These are phyloP conservation scores for Agonopterix alstromeriana DNA, from an alignment of 2,888 invertebrate genomes.

Conservation along the genomic window DNA sequence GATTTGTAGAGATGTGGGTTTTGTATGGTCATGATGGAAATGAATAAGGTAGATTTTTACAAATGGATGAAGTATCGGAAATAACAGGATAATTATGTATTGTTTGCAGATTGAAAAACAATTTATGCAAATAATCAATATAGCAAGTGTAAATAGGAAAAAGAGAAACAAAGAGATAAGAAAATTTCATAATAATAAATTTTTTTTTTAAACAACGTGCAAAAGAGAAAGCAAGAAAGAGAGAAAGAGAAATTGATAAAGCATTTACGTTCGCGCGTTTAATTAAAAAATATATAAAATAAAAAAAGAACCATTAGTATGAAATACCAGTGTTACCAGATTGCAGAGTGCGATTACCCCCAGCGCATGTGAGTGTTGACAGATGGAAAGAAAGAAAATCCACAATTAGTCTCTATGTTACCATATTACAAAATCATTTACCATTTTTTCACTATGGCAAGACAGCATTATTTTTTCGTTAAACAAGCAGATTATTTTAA, in stretches of 20 bases:
- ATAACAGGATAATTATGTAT: too few species aligned
- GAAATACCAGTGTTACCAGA: constrained; percentile 72
- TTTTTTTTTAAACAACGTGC: background rate
- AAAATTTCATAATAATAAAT: background rate
- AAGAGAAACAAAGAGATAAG: background rate
- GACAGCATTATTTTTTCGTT: constrained; percentile 44
- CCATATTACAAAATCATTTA: background rate
- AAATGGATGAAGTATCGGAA: too few species aligned
- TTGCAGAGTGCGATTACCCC: constrained; percentile 74
- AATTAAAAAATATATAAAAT: constrained; percentile 15
- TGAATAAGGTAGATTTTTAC: too few species aligned
- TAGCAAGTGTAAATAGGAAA: too few species aligned
- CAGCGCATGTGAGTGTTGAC: constrained; percentile 66
- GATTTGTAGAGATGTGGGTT: background rate
- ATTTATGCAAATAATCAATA: too few species aligned
- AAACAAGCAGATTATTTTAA: constrained; percentile 21
- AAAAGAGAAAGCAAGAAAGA: constrained; percentile 14
- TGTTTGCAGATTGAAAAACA: too few species aligned
- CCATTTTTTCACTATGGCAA: constrained; percentile 31
- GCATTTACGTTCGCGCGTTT: constrained; percentile 27
- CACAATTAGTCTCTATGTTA: constrained; percentile 43
- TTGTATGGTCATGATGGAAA: too few species aligned
- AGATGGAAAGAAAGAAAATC: constrained; percentile 67
- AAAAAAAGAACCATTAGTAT: constrained; percentile 44
- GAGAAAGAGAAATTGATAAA: constrained; percentile 21